Evolutionary conservation across 2,888 invertebrate genomes (phyloP), one percentile per base, ranked within the genome.

Genomic region (Polymixis lichenea): DNA sequence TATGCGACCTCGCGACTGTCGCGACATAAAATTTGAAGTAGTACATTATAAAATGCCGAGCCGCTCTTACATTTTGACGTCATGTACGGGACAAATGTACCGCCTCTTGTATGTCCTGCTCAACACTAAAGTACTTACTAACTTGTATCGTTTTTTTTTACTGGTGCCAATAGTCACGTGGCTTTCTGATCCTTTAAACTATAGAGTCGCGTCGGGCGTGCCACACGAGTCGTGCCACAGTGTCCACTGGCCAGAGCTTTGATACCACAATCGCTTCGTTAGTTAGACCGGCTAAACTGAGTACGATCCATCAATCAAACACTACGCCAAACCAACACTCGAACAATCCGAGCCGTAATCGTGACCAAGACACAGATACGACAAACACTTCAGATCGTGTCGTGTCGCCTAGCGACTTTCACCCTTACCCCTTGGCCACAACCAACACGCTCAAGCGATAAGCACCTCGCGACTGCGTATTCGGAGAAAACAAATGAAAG

Each of bases 311-410:
- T 58, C 28, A 65, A 61, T n/a, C 51, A 19, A 46, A 51, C 7
- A 53, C n/a, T 8, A 17, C 55, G 7, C 38, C 15, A 56, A 15
- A 67, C 66, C 25, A 62, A 22, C 46, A 43, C 25, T 68, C n/a
- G 13, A 13, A 9, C 28, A 19, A 15, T 2, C 32, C 28, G 4
- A 58, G 25, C 51, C 19, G 11, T 51, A 70, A 51, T 77, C 25
- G 51, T 60, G 51, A 78, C 25, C 22, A 58, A 68, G 58, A 58
- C 53, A 80, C 25, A 25, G 15, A 66, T 53, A 64, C 56, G 64
- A 72, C 43, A 43, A 69, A 56, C n/a, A 53, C 60, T 53, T 28
- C 8, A 61, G 32, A 25, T 28, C 15, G 2, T 8, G 32, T 78
- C 68, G n/a, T 49, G 7, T 19, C 65, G 6, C 9, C 11, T 13